Percentiles rank a stretch among this genome's conserved stretches.
These are phyloP conservation scores for Tetragonula clypearis DNA, from an alignment of 1,140 invertebrate species.

Conservation along the genomic window DNA sequence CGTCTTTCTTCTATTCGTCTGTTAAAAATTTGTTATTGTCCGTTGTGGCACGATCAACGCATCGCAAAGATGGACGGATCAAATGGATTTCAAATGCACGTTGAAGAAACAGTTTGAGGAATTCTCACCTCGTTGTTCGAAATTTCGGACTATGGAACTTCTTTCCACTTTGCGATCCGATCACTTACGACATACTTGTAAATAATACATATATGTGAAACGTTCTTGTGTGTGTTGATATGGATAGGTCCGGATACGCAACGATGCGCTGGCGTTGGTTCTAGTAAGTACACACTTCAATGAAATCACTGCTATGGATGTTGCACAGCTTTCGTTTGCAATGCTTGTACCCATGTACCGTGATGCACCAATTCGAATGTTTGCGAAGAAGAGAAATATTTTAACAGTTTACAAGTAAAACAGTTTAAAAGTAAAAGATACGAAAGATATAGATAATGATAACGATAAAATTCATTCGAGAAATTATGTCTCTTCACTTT, in stretches of 20 bases:
- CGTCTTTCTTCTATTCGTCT: slow-evolving; percentile 29
- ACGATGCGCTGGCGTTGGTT: slow-evolving; percentile 82
- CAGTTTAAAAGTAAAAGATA: no score
- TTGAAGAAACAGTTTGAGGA: neutral
- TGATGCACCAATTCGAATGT: neutral
- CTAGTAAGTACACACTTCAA: slow-evolving; percentile 82
- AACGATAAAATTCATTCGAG: neutral
- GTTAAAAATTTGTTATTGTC: slow-evolving; percentile 47
- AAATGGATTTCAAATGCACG: no score
- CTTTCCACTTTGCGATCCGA: slow-evolving; percentile 58
- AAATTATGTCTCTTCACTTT: neutral
- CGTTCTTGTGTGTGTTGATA: slow-evolving; percentile 80
- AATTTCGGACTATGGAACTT: neutral
- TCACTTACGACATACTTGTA: slow-evolving; percentile 74
- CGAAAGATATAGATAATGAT: neutral
- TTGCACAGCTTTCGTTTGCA: slow-evolving; percentile 40
- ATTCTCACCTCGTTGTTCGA: neutral
- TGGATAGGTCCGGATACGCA: slow-evolving; percentile 83
- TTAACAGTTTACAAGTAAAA: neutral
- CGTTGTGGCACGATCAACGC: slow-evolving; percentile 29
- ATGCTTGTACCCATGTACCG: slow-evolving; percentile 28
- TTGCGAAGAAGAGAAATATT: neutral
- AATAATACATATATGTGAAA: slow-evolving; percentile 81
- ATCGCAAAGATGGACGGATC: slow-evolving; percentile 49
- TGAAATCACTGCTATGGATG: slow-evolving; percentile 47